Evolutionary conservation across 2,113 vertebrate species (phyloP).

Genomic region (Terrapene triunguis): DNA sequence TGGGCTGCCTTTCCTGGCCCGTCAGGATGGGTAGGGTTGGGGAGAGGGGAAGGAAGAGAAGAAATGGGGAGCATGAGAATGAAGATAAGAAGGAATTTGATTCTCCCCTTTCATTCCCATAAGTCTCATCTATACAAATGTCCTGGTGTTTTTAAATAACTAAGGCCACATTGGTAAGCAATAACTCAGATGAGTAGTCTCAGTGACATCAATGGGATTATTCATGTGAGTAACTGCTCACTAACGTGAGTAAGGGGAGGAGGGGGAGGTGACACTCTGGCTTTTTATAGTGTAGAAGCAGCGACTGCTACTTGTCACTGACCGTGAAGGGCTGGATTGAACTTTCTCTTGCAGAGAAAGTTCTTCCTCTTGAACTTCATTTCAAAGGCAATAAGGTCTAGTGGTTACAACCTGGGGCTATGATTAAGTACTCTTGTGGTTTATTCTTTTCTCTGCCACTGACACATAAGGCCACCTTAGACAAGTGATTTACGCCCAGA

Average conservation of each 20-base stretch:
- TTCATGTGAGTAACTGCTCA: not conserved
- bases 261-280: not conserved
- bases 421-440: accelerated
- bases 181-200: not conserved
- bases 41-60: not conserved
- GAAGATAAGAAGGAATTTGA: not conserved
- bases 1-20: not conserved
- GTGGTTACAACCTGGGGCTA: not conserved
- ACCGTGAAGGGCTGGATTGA: not conserved
- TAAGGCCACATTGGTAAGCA: not conserved
- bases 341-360: not conserved
- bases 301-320: not conserved
- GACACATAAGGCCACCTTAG: not conserved
- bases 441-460: not conserved
- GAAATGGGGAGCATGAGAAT: accelerated
- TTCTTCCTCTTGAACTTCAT: not conserved
- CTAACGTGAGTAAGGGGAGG: not conserved
- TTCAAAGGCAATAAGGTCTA: not conserved
- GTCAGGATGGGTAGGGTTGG: not conserved
- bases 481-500: not conserved
- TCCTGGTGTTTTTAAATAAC: not conserved
- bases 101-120: not conserved
- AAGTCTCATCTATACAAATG: not conserved
- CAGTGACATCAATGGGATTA: not conserved
- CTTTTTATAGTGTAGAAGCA: not conserved